These are phyloP conservation scores for Lethenteron camtschaticum DNA, from an alignment of 2,113 vertebrate species.

Conservation along the genomic window DNA sequence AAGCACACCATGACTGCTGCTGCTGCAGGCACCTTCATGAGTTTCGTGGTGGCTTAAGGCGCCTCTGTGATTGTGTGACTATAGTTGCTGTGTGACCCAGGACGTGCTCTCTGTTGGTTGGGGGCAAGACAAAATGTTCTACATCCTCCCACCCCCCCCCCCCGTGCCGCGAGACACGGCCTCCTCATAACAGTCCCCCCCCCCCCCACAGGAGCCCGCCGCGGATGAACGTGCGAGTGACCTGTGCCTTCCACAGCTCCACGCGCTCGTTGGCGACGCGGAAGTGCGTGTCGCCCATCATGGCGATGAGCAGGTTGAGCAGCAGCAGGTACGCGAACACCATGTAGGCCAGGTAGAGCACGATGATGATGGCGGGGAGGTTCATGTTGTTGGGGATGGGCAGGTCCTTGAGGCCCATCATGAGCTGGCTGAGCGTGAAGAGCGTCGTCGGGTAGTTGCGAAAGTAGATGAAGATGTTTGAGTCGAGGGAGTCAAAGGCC, in stretches of 20 bases:
- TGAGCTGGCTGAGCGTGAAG: conserved; percentile 8
- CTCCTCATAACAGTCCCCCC: background rate
- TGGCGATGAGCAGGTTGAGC: conserved; percentile 11
- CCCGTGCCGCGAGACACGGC: background rate
- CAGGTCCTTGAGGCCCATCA: conserved; percentile 10
- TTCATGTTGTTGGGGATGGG: conserved; percentile 5
- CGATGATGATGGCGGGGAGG: conserved; percentile 5
- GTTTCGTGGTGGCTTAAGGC: too few species aligned
- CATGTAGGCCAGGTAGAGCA: conserved; percentile 7
- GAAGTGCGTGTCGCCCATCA: conserved; percentile 8
- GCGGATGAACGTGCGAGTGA: background rate
- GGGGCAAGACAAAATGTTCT: background rate
- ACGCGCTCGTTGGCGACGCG: conserved; percentile 8
- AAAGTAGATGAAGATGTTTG: conserved; percentile 10
- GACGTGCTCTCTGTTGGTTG: background rate
- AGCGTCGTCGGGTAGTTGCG: conserved; percentile 10
- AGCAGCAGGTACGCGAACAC: conserved; percentile 10
- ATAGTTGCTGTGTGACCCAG: too few species aligned
- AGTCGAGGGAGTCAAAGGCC: conserved; percentile 8
- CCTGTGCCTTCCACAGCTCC: conserved; percentile 7
- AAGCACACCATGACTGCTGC: too few species aligned
- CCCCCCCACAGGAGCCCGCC: background rate
- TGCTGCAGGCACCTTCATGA: too few species aligned
- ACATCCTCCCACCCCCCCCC: background rate
- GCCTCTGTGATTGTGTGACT: too few species aligned